A percentile compares a stretch with the other conserved stretches of the same genome.
phyloP scores from a whole-genome alignment of 23 tunicate genomes.

The Ciona savignyi region DNA sequence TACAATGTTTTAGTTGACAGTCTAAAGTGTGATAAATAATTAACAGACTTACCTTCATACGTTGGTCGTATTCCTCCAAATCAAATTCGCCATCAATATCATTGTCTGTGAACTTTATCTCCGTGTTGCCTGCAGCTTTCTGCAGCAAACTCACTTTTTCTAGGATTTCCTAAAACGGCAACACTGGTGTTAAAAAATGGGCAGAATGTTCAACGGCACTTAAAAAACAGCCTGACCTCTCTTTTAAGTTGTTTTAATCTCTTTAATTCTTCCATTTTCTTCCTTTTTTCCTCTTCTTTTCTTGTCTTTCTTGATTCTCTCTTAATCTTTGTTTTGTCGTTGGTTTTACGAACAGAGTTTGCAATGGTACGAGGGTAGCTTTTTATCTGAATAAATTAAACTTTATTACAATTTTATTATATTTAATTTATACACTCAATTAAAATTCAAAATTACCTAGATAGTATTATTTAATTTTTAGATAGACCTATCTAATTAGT shows the following conservation, averaged over 20 bases:
- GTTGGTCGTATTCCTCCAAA: slow-evolving; percentile 55
- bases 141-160: slow-evolving; percentile 46
- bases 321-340: slow-evolving; percentile 45
- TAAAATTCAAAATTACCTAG: no score
- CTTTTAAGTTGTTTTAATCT: slow-evolving; percentile 56
- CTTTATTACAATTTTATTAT: no score
- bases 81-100: slow-evolving; percentile 72
- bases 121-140: slow-evolving; percentile 76
- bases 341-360: slow-evolving; percentile 51
- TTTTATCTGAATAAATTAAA: slow-evolving; percentile 55
- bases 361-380: slow-evolving; percentile 75
- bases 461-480: no score
- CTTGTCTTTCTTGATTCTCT: slow-evolving; percentile 33
- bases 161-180: slow-evolving; percentile 49
- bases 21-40: no score
- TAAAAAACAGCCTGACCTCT: no score
- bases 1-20: no score
- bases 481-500: no score
- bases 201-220: no score
- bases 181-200: background rate
- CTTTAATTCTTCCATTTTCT: slow-evolving; percentile 70
- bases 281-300: slow-evolving; percentile 53
- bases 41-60: slow-evolving; percentile 62
- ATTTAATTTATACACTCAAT: no score
- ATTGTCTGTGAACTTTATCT: slow-evolving; percentile 36